Evolutionary conservation across 1,140 invertebrate species (phyloP).

Genomic region (Hypsibius dujardini): DNA sequence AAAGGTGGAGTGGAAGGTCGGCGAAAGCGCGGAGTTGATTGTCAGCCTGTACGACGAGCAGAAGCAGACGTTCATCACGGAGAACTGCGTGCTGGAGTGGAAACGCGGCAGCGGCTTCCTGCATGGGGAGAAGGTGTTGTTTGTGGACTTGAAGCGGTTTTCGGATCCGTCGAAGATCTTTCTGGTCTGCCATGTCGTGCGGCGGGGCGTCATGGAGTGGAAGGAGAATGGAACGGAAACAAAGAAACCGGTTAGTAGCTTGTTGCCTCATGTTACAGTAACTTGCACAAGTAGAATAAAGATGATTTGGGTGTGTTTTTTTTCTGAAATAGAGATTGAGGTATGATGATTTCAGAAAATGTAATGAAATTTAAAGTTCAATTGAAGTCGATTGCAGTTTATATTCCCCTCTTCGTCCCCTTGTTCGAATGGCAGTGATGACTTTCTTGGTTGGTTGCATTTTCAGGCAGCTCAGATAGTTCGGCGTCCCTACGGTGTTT

Average conservation of each 20-base stretch:
- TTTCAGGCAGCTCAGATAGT: too few species aligned
- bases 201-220: slow-evolving; percentile 62
- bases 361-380: background rate
- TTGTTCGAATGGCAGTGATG: background rate
- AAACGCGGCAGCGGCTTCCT: background rate
- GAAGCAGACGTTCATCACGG: slow-evolving; percentile 39
- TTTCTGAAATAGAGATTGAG: slow-evolving; percentile 6
- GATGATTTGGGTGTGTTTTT: slow-evolving; percentile 1
- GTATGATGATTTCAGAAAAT: slow-evolving; percentile 6
- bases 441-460: too few species aligned
- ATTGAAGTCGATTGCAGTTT: background rate
- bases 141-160: slow-evolving; percentile 7
- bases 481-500: background rate
- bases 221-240: slow-evolving; percentile 43
- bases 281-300: slow-evolving; percentile 21
- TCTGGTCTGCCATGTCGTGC: slow-evolving; percentile 67
- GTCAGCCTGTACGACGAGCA: slow-evolving; percentile 64
- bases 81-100: slow-evolving; percentile 21
- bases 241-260: slow-evolving; percentile 37
- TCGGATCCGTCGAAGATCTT: slow-evolving; percentile 39
- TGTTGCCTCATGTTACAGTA: slow-evolving; percentile 19
- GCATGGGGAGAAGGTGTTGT: background rate
- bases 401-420: background rate
- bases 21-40: slow-evolving; percentile 60
- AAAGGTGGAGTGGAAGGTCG: slow-evolving; percentile 39